phyloP scores from a whole-genome alignment of 2,797 vertebrate species.

The Rachycentron canadum region DNA sequence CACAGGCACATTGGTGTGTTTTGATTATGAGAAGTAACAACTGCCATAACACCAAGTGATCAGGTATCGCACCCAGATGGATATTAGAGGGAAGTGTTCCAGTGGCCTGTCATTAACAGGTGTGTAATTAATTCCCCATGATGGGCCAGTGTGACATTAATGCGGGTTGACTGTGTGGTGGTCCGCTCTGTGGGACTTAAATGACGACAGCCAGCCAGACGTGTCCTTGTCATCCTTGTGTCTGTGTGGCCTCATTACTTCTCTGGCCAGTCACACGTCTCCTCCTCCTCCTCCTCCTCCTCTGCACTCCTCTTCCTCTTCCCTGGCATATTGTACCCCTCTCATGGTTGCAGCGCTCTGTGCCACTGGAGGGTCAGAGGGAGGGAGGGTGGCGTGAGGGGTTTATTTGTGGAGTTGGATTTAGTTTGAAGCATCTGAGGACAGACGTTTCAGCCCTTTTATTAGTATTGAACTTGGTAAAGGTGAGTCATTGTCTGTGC shows the following conservation, averaged over 20 bases:
- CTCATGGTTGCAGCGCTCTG: slow-evolving; percentile 20
- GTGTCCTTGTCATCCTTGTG: slow-evolving; percentile 84
- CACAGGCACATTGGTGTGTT: slow-evolving; percentile 46
- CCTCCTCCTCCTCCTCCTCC: slow-evolving; percentile 34
- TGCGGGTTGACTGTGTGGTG: slow-evolving; percentile 77
- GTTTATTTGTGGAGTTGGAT: slow-evolving; percentile 51
- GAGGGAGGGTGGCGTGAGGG: neutral
- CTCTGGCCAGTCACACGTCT: slow-evolving; percentile 70
- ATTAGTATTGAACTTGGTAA: slow-evolving; percentile 47
- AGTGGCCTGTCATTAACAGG: slow-evolving; percentile 83
- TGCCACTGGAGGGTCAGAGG: slow-evolving; percentile 23
- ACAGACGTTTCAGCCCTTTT: slow-evolving; percentile 48
- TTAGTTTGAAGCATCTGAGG: slow-evolving; percentile 46
- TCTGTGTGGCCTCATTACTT: slow-evolving; percentile 82
- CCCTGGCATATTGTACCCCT: slow-evolving; percentile 40
- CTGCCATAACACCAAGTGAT: slow-evolving; percentile 55
- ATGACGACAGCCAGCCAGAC: slow-evolving; percentile 82
- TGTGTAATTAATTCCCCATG: slow-evolving; percentile 86
- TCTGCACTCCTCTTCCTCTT: slow-evolving; percentile 35
- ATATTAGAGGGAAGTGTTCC: slow-evolving; percentile 74
- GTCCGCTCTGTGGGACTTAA: slow-evolving; percentile 82
- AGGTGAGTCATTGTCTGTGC: slow-evolving; percentile 51
- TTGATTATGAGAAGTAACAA: slow-evolving; percentile 57
- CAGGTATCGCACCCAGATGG: slow-evolving; percentile 73
- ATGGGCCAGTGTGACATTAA: slow-evolving; percentile 83